Evolutionary conservation across 2,888 invertebrate genomes (phyloP).

Genomic region (Cephus pygmeus): DNA sequence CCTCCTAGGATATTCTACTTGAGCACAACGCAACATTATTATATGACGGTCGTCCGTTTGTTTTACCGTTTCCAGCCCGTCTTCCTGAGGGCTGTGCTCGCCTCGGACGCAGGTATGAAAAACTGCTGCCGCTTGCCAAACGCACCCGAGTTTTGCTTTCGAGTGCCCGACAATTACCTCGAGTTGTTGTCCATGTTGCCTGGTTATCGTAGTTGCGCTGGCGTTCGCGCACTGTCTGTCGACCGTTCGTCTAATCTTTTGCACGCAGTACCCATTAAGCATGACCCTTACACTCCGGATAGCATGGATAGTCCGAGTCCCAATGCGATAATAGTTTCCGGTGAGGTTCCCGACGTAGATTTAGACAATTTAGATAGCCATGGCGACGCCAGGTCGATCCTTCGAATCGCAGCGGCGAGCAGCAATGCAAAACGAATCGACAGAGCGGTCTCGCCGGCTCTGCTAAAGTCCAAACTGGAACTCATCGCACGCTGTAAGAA

Average conservation of each 20-base stretch:
- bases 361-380: constrained; percentile 33
- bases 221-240: constrained; percentile 65
- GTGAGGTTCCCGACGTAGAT: constrained; percentile 42
- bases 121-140: constrained; percentile 70
- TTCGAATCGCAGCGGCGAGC: constrained; percentile 18
- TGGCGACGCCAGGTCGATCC: constrained; percentile 18
- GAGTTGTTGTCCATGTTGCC: constrained; percentile 61
- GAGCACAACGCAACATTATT: background rate
- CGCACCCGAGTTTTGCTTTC: constrained; percentile 60
- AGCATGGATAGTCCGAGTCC: constrained; percentile 83
- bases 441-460: constrained; percentile 56
- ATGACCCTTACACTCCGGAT: constrained; percentile 86
- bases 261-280: constrained; percentile 69
- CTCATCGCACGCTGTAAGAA: constrained; percentile 45
- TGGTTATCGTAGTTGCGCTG: constrained; percentile 62
- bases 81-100: constrained; percentile 78
- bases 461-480: constrained; percentile 58
- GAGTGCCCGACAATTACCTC: constrained; percentile 58
- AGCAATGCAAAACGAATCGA: constrained; percentile 34
- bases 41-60: constrained; percentile 38
- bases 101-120: constrained; percentile 81
- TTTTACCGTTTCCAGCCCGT: constrained; percentile 77
- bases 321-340: constrained; percentile 45
- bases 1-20: background rate
- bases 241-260: constrained; percentile 67